Base-by-base conservation (phyloP, 2,797 vertebrate genomes). In the Platalea minor region DNA sequence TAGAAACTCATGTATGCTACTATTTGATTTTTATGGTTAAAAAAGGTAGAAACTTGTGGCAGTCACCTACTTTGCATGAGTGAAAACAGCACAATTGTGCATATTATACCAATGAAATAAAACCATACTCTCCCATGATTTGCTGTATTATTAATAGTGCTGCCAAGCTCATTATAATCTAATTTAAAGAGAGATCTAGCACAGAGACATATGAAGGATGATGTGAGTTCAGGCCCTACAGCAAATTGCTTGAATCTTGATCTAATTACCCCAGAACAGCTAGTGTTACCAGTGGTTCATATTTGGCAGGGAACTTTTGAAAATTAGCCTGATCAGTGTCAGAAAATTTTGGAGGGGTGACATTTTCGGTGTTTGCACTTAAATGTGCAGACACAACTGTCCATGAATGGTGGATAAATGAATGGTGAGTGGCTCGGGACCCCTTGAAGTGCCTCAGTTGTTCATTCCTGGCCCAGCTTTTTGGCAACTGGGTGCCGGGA, bases 131-230 rank as follows among this genome's bases (percentile, higher is more conserved):
- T 77, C 80, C 77, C 53, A 29, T 57, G 77, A 60, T 88, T 95
- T 95, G 64, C 70, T 83, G 51, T 77, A 69, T 96, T 97, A 96
- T 92, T 97, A 97, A 95, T 95, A 95, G 78, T 54, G 50, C 92
- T 96, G 93, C 79, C 91, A 91, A 85, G 63, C 89, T 97, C 97
- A 97, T 96, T 98, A 94, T 89, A 91, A 91, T 97, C 96, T 94
- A 95, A 96, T 95, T 97, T 95, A 83, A 97, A 97, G 96, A 95
- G 93, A 96, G 54, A 96, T 84, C 87, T 76, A 95, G 89, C 80
- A 91, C 91, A 92, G 73, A 96, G 95, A 94, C 2, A 29, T 76
- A 85, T 96, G 90, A 97, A 93, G 92, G 91, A 95, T 94, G 59
- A 96, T 92, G 78, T 78, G 80, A 96, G 90, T 92, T 97, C 76